These are phyloP conservation scores for Luscinia luscinia DNA, from an alignment of 2,797 vertebrate species.

Conservation along the genomic window DNA sequence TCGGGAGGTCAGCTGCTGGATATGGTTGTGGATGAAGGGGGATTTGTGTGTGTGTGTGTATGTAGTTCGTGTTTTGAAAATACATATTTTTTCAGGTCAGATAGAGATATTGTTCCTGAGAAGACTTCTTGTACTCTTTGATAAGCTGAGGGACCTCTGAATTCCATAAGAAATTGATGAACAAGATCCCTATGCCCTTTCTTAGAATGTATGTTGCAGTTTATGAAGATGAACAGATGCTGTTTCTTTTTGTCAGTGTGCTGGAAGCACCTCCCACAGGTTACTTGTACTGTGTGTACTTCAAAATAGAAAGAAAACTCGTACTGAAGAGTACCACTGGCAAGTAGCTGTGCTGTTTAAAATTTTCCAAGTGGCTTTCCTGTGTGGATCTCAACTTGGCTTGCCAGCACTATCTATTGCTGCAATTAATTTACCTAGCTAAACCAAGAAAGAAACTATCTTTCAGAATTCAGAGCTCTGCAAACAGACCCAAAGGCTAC, in stretches of 20 bases:
- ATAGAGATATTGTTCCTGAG: neutral
- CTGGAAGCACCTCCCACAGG: slow-evolving; percentile 56
- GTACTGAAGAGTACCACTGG: neutral
- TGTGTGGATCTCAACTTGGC: neutral
- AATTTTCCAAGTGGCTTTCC: neutral
- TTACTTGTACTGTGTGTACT: neutral
- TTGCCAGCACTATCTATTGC: neutral
- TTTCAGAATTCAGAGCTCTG: neutral
- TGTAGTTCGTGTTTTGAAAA: slow-evolving; percentile 1
- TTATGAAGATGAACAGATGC: slow-evolving; percentile 33
- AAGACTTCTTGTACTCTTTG: neutral
- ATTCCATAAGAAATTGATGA: neutral
- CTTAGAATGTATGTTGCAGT: neutral
- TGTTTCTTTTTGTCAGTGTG: slow-evolving; percentile 32
- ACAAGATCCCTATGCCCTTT: neutral
- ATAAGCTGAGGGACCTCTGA: neutral
- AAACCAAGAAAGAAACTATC: neutral
- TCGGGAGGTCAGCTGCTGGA: slow-evolving; percentile 25
- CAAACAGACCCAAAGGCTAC: neutral
- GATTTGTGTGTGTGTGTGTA: neutral
- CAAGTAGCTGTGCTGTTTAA: neutral
- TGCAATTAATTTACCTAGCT: slow-evolving; percentile 12
- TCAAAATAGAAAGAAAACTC: slow-evolving; percentile 14
- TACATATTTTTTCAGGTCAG: neutral
- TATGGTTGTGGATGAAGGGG: neutral